Percentiles rank a stretch among this genome's conserved stretches.
These are phyloP conservation scores for Calephelis nemesis DNA, from an alignment of 1,140 invertebrate species.

Conservation along the genomic window DNA sequence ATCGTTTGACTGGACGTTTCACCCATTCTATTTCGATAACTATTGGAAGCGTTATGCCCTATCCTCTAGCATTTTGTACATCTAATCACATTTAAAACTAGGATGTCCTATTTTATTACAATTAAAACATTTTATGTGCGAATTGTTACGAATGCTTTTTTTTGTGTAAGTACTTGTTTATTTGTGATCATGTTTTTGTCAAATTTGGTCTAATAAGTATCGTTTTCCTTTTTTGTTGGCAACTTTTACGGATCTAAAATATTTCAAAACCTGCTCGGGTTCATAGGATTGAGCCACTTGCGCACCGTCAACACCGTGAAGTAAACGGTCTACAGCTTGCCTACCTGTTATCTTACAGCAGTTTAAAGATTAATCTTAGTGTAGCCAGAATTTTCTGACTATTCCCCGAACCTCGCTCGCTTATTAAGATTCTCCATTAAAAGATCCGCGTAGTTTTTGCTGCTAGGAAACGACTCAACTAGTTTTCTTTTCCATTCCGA, in stretches of 20 bases:
- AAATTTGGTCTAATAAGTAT: background rate
- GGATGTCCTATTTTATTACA: slow-evolving; percentile 2
- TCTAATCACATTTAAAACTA: slow-evolving; percentile 17
- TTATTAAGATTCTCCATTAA: background rate
- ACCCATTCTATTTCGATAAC: slow-evolving; percentile 8
- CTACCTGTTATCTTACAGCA: too few relatives aligned
- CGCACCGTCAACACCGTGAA: slow-evolving; percentile 14
- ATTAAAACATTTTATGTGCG: slow-evolving; percentile 9
- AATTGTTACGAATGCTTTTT: background rate
- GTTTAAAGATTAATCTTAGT: too few relatives aligned
- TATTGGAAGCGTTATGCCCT: slow-evolving; percentile 26
- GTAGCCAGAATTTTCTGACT: too few relatives aligned
- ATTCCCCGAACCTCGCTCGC: background rate
- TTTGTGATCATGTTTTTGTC: background rate
- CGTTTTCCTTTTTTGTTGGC: background rate
- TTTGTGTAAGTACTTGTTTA: background rate
- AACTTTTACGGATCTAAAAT: too few relatives aligned
- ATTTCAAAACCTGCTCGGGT: slow-evolving; percentile 10
- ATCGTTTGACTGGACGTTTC: too few relatives aligned
- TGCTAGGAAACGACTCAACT: background rate
- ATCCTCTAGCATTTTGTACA: slow-evolving; percentile 26
- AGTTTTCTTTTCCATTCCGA: background rate
- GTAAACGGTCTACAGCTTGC: too few relatives aligned
- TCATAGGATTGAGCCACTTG: slow-evolving; percentile 27
- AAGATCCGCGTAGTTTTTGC: background rate